Conservation (phyloP, 2,888 invertebrate genomes). For the Itoplectis maculator region DNA sequence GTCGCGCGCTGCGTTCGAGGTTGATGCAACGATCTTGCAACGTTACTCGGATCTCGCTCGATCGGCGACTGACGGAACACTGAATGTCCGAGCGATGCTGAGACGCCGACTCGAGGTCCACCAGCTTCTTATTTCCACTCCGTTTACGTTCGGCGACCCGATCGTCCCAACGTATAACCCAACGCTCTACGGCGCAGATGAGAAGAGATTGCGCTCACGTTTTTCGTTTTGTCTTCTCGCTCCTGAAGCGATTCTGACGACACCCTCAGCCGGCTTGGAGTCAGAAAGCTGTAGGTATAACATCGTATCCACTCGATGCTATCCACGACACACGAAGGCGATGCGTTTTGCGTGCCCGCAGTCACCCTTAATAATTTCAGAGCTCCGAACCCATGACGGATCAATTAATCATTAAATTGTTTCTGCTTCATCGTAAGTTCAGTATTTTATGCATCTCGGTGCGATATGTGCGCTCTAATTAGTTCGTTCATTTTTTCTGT, state of each 20-base stretch:
- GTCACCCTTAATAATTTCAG: not conserved
- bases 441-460: not conserved
- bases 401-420: not conserved
- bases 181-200: slow-evolving; percentile 7
- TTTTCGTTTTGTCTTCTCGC: slow-evolving; percentile 6
- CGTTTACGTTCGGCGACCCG: slow-evolving; percentile 34
- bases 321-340: not conserved
- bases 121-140: slow-evolving; percentile 55
- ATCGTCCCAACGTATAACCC: slow-evolving; percentile 29
- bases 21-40: slow-evolving; percentile 43
- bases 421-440: not conserved
- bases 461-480: not conserved
- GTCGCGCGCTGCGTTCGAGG: not conserved
- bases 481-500: not conserved
- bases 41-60: slow-evolving; percentile 57
- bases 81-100: slow-evolving; percentile 33
- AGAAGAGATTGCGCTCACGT: not conserved
- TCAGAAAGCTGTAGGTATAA: slow-evolving; percentile 23
- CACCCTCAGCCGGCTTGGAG: slow-evolving; percentile 35
- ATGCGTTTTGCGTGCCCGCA: no score
- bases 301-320: not conserved
- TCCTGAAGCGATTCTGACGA: slow-evolving; percentile 48
- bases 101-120: slow-evolving; percentile 23
- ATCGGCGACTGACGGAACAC: slow-evolving; percentile 46
- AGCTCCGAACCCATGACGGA: not conserved